Evolutionary conservation across 2,113 vertebrate genomes (phyloP).

Genomic region (Amazona guildingii): DNA sequence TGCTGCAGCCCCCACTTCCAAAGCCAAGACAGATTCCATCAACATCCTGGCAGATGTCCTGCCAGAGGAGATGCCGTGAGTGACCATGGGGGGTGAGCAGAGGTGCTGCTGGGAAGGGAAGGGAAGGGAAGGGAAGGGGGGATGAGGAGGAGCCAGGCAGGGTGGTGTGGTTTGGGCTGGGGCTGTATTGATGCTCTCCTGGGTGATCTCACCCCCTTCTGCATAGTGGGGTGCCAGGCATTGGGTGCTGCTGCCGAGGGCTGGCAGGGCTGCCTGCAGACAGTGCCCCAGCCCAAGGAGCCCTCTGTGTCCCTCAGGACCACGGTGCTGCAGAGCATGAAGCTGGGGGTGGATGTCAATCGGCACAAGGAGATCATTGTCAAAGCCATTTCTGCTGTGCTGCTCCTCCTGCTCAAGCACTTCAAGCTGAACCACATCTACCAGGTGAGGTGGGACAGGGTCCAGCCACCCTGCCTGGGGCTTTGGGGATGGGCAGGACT

Average conservation of each 20-base stretch:
- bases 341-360: constrained; percentile 95
- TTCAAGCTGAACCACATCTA: constrained; percentile 98
- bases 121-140: too few relatives aligned
- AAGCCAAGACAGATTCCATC: constrained; percentile 98
- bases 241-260: background rate
- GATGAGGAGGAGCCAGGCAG: background rate
- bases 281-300: background rate
- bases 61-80: constrained; percentile 99
- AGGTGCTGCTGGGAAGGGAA: background rate
- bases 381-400: constrained; percentile 94
- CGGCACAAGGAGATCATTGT: constrained; percentile 98
- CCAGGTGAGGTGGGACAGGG: constrained; percentile 75
- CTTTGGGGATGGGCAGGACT: background rate
- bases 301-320: constrained; percentile 77
- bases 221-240: background rate
- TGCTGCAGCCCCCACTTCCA: constrained; percentile 96
- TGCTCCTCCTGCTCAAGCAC: constrained; percentile 94
- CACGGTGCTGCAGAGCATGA: constrained; percentile 98
- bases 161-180: background rate
- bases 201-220: background rate
- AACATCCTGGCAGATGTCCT: constrained; percentile 97
- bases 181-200: background rate
- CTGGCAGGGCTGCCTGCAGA: background rate
- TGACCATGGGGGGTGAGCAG: background rate
- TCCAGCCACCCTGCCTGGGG: accelerated